Evolutionary conservation across 2,797 vertebrate genomes (phyloP).

Genomic region (Clarias fuscus): DNA sequence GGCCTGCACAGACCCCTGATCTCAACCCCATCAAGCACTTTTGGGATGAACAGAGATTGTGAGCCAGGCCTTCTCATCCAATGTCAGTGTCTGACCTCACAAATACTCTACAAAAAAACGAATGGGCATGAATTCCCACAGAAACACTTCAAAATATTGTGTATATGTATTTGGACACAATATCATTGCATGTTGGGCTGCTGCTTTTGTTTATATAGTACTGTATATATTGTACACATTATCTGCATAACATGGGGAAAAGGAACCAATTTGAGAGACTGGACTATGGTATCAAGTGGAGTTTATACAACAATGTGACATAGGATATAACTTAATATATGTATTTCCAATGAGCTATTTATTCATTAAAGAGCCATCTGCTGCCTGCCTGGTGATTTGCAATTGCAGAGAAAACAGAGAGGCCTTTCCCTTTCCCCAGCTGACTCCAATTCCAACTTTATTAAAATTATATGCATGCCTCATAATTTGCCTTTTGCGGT

Average conservation of each 20-base stretch:
- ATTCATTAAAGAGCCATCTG: background rate
- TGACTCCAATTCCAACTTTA: background rate
- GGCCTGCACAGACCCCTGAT: too few relatives aligned
- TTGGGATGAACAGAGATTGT: too few relatives aligned
- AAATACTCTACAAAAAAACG: too few relatives aligned
- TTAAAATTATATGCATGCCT: background rate
- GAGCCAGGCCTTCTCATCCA: too few relatives aligned
- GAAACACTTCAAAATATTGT: too few relatives aligned
- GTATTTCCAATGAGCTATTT: background rate
- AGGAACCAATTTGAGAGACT: background rate
- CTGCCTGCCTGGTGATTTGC: conserved; percentile 1
- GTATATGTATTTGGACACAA: too few relatives aligned
- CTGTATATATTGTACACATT: too few relatives aligned
- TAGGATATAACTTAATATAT: background rate
- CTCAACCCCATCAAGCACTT: too few relatives aligned
- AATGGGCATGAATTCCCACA: too few relatives aligned
- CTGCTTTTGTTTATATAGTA: too few relatives aligned
- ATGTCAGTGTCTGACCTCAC: too few relatives aligned
- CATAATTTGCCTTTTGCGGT: background rate
- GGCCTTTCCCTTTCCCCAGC: background rate
- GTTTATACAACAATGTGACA: background rate
- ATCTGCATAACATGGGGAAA: background rate
- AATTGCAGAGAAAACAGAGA: background rate
- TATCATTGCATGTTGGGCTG: too few relatives aligned
- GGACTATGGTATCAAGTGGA: background rate